These are phyloP conservation scores for Metopolophium dirhodum DNA, from an alignment of 1,140 invertebrate species.

Conservation along the genomic window DNA sequence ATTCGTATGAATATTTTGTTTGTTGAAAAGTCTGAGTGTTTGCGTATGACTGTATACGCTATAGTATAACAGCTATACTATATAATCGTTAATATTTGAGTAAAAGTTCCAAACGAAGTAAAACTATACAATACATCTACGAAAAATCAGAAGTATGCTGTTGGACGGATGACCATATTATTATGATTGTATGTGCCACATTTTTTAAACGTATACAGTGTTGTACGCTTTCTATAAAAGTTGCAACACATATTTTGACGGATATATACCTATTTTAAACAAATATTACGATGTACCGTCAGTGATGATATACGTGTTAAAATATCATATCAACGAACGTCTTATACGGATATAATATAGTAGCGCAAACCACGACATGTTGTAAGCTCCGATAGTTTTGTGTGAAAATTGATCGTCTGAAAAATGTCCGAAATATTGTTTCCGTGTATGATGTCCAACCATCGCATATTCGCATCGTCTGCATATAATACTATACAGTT, in stretches of 20 bases:
- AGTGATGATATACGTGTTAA: background rate
- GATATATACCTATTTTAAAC: background rate
- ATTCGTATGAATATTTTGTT: background rate
- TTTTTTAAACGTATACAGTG: background rate
- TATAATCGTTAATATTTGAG: background rate
- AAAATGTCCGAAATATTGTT: background rate
- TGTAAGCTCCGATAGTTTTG: background rate
- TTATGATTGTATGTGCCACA: background rate
- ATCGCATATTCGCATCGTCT: background rate
- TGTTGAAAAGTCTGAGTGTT: background rate
- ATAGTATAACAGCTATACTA: background rate
- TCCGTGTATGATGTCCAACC: background rate
- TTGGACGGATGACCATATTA: constrained; percentile 3
- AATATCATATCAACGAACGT: background rate
- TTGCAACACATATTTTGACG: background rate
- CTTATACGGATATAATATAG: background rate
- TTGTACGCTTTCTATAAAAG: background rate
- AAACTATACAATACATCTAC: background rate
- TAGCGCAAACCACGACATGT: background rate
- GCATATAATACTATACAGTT: too few relatives aligned
- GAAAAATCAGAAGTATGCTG: background rate
- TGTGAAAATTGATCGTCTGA: background rate
- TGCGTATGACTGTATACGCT: background rate
- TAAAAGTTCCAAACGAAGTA: background rate
- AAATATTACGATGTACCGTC: background rate